Conservation (phyloP, 2,797 vertebrate species). For the Tarsius wallacei region DNA sequence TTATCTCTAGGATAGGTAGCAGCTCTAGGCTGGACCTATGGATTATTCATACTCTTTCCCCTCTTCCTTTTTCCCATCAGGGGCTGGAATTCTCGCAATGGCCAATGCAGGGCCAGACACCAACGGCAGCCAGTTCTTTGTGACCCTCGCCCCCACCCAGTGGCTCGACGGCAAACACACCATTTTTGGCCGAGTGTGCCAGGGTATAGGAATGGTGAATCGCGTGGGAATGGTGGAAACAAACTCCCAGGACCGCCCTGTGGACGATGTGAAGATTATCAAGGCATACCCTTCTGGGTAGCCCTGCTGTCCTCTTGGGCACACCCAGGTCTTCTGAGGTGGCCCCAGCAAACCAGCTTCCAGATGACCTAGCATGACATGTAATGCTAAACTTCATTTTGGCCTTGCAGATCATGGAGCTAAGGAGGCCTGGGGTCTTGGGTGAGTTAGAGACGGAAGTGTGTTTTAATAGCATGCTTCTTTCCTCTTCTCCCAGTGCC, state of each 20-base stretch:
- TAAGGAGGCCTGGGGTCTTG: neutral
- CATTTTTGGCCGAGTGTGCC: constrained; percentile 96
- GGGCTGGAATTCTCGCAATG: constrained; percentile 98
- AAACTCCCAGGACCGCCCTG: constrained; percentile 95
- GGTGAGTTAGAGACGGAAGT: constrained; percentile 26
- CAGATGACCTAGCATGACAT: neutral
- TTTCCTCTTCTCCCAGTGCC: neutral
- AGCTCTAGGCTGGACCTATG: neutral
- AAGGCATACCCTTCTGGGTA: constrained; percentile 91
- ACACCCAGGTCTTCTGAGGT: neutral
- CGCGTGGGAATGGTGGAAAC: constrained; percentile 98
- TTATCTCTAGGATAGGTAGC: neutral
- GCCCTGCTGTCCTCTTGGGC: neutral
- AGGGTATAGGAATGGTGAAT: constrained; percentile 95
- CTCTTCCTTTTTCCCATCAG: constrained; percentile 85
- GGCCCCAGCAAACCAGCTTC: neutral
- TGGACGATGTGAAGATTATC: constrained; percentile 96
- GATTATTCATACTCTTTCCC: neutral
- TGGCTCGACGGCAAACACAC: constrained; percentile 98
- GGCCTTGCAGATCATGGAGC: neutral
- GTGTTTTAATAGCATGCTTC: neutral
- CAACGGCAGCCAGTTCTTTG: constrained; percentile 98
- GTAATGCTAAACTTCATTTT: neutral
- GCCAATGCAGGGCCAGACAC: constrained; percentile 97
- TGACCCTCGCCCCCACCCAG: constrained; percentile 95